Evolutionary conservation across 2,888 invertebrate genomes (phyloP), one percentile per base, ranked within the genome.

Genomic region (Plagodis dolabraria): DNA sequence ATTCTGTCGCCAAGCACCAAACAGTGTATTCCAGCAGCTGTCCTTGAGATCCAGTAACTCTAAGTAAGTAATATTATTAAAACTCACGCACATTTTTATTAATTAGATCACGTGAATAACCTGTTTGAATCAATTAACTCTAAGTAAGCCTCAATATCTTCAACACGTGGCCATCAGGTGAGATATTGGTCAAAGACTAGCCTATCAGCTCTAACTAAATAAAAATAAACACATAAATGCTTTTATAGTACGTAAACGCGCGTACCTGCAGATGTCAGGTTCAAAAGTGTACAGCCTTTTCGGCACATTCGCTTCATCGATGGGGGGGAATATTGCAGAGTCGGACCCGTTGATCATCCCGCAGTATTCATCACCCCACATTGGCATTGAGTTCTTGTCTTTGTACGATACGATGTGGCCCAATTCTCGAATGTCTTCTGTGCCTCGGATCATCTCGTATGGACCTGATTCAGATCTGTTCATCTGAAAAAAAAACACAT

Each of bases 241-340:
- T 22, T 22, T 22, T 4, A 22, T 22, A 22, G 22, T 22, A 36
- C 1, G 9, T 36, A 36, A 7, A 36, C 9, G 40, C 10, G 63
- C 70, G 67, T 70, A 94, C 94, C 94, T 91, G 90, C 95, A 95
- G 40, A 94, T 79, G 63, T 95, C 94, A 0, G 93, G 85, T 49
- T 93, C 89, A 60, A 93, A 95, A 0, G 86, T 87, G 56, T 93
- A 88, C 11, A 94, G 65, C 51, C 70, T 85, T 33, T 83, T 63
- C 0, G 86, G 82, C 0, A 87, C 80, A 6, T 86, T 74, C 9
- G 66, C 74, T 48, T 85, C 82, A 7, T 87, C 77, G 33, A 94
- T 85, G 0, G 94, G 94, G 0, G 94, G 84, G 80, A 93, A 94
- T 40, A 94, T 87, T 0, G 94, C 79, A 0, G 93, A 80, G 71